A percentile compares a stretch with the other conserved stretches of the same genome.
Conservation (phyloP, 1,140 invertebrate species). For the Sweltsa coloradensis region DNA sequence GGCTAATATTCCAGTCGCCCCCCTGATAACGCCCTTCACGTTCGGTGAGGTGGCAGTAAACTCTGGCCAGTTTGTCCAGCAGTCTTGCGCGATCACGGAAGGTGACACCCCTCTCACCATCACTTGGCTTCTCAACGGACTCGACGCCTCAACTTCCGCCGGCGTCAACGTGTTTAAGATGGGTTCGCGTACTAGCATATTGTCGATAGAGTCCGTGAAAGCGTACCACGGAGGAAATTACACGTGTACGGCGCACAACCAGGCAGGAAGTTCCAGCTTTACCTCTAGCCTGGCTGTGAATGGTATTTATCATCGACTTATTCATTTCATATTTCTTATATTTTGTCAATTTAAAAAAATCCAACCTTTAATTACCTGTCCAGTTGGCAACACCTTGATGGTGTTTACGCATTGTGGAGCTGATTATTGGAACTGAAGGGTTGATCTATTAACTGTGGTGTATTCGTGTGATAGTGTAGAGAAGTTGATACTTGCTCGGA, state of each 20-base stretch:
- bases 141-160: slow-evolving; percentile 8
- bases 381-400: too few relatives aligned
- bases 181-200: slow-evolving; percentile 15
- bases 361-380: too few relatives aligned
- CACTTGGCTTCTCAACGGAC: slow-evolving; percentile 25
- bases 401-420: too few relatives aligned
- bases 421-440: too few relatives aligned
- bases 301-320: too few relatives aligned
- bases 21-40: slow-evolving; percentile 13
- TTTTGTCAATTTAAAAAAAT: too few relatives aligned
- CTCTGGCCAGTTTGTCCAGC: slow-evolving; percentile 30
- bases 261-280: slow-evolving; percentile 48
- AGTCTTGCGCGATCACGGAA: slow-evolving; percentile 25
- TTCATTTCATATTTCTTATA: too few relatives aligned
- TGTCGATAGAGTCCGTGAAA: slow-evolving; percentile 34
- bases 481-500: too few relatives aligned
- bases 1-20: slow-evolving; percentile 14
- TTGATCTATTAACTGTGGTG: too few relatives aligned
- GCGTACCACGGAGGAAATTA: slow-evolving; percentile 67
- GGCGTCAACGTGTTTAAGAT: slow-evolving; percentile 23
- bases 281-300: slow-evolving; percentile 39
- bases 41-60: slow-evolving; percentile 13
- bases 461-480: too few relatives aligned
- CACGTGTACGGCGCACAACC: slow-evolving; percentile 61
- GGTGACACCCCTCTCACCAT: slow-evolving; percentile 29